A percentile compares a stretch with the other conserved stretches of the same genome.
Evolutionary conservation across 2,113 vertebrate species (phyloP).

Genomic region (Odontesthes bonariensis): DNA sequence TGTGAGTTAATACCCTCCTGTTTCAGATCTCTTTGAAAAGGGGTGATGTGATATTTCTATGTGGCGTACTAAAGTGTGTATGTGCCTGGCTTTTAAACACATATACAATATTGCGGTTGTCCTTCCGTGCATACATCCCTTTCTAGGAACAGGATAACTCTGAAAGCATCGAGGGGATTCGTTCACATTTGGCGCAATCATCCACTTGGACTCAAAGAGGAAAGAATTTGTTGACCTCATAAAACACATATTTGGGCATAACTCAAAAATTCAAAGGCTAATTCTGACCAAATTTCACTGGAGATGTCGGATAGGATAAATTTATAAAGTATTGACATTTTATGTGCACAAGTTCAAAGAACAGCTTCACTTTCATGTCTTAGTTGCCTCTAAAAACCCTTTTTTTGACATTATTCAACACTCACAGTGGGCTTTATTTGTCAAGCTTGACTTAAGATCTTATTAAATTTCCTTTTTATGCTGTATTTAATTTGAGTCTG

Average conservation of each 20-base stretch:
- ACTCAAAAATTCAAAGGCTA: neutral
- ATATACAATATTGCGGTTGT: neutral
- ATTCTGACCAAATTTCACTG: too few species aligned
- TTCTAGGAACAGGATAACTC: neutral
- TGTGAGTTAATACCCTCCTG: constrained; percentile 24
- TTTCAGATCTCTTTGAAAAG: constrained; percentile 49
- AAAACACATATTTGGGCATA: neutral
- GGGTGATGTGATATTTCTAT: constrained; percentile 23
- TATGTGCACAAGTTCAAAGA: too few species aligned
- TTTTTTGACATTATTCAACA: neutral
- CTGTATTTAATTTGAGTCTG: neutral
- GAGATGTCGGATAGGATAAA: too few species aligned
- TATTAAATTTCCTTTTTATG: neutral
- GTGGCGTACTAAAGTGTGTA: constrained; percentile 30
- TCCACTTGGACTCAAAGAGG: neutral
- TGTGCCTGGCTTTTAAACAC: constrained; percentile 33
- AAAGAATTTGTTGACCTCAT: neutral
- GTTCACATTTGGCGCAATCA: neutral
- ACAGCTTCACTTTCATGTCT: neutral
- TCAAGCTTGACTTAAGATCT: neutral
- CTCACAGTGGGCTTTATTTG: too few species aligned
- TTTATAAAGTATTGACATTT: too few species aligned
- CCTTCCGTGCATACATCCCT: neutral
- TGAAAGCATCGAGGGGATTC: neutral
- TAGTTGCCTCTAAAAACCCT: too few species aligned